Evolutionary conservation across 2,113 vertebrate genomes (phyloP), one percentile per base, ranked within the genome.

Genomic region (Herpetotheres cachinnans): DNA sequence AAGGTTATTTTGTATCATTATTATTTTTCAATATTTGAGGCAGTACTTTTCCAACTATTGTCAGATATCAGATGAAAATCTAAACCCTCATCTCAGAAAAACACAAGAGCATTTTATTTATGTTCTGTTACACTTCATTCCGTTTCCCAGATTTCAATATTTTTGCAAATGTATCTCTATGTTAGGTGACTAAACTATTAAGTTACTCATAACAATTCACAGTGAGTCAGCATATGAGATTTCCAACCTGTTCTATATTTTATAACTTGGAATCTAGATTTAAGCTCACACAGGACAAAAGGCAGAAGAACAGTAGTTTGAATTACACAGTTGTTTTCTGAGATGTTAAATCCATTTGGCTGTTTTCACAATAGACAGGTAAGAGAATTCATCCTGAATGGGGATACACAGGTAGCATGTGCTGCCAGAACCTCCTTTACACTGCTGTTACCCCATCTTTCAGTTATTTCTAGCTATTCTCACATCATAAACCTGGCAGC

Each of bases 161-260:
- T 97, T 95, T 93, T 95, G 66, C 46, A 96, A 93, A 94, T 76
- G 27, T 52, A 56, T 72, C 56, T 84, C 52, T 80, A 0, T 93
- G 44, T 95, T 94, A 89, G 89, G 91, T 95, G 93, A 95, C 82
- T 94, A 91, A 94, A 74, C 74, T 94, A 90, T 87, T 91, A 94
- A 89, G 82, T 95, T 93, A 85, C 93, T 90, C 84, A 76, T 93
- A 95, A 85, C 81, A 93, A 86, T 94, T 87, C 77, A 87, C 19
- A 40, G 49, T 95, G 93, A 96, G 84, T 97, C 91, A 96, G 91
- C 91, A 85, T 80, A 70, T 94, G 78, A 50, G 74, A 95, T 85
- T 96, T 89, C 62, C 91, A 93, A 63, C 91, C 78, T 89, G 49
- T 91, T 95, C 70, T 94, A 5, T 79, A 69, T 89, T 96, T 95